A percentile compares a stretch with the other conserved stretches of the same genome.
Conservation (phyloP, 1,140 invertebrate species). For the Brachystomella parvula region DNA sequence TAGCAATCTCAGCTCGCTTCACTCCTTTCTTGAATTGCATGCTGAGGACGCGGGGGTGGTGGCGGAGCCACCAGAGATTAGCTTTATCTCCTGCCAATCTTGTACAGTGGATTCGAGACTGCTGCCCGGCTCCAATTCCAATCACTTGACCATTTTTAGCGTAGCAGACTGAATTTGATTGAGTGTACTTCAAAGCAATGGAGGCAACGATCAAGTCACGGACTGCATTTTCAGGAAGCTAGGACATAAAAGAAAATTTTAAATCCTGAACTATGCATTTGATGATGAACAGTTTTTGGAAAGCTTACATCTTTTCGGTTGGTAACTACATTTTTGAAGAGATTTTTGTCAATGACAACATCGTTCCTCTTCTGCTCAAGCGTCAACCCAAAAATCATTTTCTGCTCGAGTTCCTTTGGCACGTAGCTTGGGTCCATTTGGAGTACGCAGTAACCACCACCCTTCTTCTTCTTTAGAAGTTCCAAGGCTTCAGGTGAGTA, state of each 20-base stretch:
- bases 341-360: slow-evolving; percentile 64
- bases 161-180: slow-evolving; percentile 94
- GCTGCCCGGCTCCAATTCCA: slow-evolving; percentile 95
- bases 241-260: slow-evolving; percentile 26
- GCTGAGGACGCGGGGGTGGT: slow-evolving; percentile 74
- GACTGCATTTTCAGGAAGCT: slow-evolving; percentile 64
- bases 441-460: slow-evolving; percentile 83
- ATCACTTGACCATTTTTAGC: slow-evolving; percentile 86
- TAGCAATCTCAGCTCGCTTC: slow-evolving; percentile 86
- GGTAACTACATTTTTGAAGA: slow-evolving; percentile 80
- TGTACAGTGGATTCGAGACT: slow-evolving; percentile 95
- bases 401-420: slow-evolving; percentile 70
- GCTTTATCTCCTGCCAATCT: slow-evolving; percentile 93
- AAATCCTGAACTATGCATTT: neutral
- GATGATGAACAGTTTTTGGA: neutral
- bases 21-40: slow-evolving; percentile 85
- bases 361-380: slow-evolving; percentile 89
- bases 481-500: slow-evolving; percentile 75
- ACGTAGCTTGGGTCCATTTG: slow-evolving; percentile 83
- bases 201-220: slow-evolving; percentile 91
- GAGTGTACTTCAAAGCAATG: slow-evolving; percentile 94
- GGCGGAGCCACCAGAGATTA: slow-evolving; percentile 81
- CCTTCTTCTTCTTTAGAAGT: slow-evolving; percentile 92
- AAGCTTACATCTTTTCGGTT: slow-evolving; percentile 52
- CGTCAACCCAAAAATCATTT: slow-evolving; percentile 82